Percentiles rank a stretch among this genome's conserved stretches.
Evolutionary conservation across 92 coral and sea anemone genomes (phyloP).

Genomic region (Bergia sp.): DNA sequence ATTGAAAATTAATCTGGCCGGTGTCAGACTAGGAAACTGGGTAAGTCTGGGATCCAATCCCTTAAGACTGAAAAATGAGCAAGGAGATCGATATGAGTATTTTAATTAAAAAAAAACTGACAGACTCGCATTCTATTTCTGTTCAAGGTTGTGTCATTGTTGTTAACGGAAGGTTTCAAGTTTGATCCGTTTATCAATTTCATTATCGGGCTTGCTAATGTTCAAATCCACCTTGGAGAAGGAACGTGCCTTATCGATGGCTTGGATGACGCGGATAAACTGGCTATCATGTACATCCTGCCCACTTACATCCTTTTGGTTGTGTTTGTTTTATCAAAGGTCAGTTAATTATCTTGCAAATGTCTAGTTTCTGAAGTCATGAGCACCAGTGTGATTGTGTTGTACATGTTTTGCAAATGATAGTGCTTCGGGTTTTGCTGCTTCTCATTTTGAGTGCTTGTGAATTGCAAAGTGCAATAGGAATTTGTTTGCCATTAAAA

Average conservation of each 20-base stretch:
- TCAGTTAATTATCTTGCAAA: slow-evolving; percentile 48
- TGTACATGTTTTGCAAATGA: no score
- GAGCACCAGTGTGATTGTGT: no score
- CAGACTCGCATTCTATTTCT: not conserved
- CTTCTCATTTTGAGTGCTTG: no score
- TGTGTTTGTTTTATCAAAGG: slow-evolving; percentile 61
- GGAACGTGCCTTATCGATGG: slow-evolving; percentile 77
- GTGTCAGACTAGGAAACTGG: no score
- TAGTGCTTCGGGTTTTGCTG: no score
- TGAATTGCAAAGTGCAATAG: no score
- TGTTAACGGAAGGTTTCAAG: slow-evolving; percentile 51
- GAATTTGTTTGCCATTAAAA: no score
- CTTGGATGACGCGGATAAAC: slow-evolving; percentile 79
- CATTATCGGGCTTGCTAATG: slow-evolving; percentile 77
- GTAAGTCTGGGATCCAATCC: no score
- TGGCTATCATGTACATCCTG: slow-evolving; percentile 76
- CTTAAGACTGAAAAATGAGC: no score
- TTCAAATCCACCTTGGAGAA: slow-evolving; percentile 57
- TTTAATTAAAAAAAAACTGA: not conserved
- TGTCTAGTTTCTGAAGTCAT: no score
- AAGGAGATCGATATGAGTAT: no score
- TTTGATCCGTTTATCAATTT: slow-evolving; percentile 85
- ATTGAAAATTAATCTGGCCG: no score
- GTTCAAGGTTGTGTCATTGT: slow-evolving; percentile 27
- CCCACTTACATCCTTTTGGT: slow-evolving; percentile 78